Base-by-base conservation (phyloP, 1,140 invertebrate genomes). In the Drosophila takahashii region DNA sequence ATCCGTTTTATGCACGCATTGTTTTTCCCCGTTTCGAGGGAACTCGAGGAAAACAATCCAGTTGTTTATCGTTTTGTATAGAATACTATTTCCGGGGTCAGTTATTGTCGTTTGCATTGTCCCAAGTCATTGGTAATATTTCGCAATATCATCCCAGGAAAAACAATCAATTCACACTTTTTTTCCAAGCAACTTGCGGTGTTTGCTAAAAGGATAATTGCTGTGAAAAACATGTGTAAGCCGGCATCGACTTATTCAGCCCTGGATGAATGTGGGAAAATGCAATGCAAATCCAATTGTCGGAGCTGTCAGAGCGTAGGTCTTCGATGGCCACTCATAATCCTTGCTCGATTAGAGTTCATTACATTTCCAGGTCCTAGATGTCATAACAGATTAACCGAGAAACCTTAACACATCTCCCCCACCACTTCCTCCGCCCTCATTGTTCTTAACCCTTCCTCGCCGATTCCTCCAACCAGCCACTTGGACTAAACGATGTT, bases 371-470 rank as follows among this genome's bases (percentile, higher is more conserved):
- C 65, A 64, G 50, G 67, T 76, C 80, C 83, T 87, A 87, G 83
- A 87, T 87, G 83, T 87, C 83, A 87, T 76, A 87, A 87, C 83
- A 87, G 83, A 87, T 87, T 87, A 87, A 87, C 75, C 53, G 65
- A 56, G 76, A 60, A 83, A 73, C 65, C 59, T 60, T 76, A 67
- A 42, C 64, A 41, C 56, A 42, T 58, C 44, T 37, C 45, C 72
- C 41, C 34, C 39, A 7, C 36, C 47, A 22, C 59, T 50, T 11
- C 34, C 48, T 45, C 9, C 15, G 11, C 16, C 39, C 16, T 13
- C 37, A 70, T 60, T 53, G 69, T 73, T 48, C 70, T 47, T 39
- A 27, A 34, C 37, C 45, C 62, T 41, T 54, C 26, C 50, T n/a
- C 26, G 41, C 10, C 44, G 34, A 36, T 37, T 41, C 36, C 50